Evolutionary conservation across 2,113 vertebrate species (phyloP), one percentile per base, ranked within the genome.

Genomic region (Argyrosomus japonicus): DNA sequence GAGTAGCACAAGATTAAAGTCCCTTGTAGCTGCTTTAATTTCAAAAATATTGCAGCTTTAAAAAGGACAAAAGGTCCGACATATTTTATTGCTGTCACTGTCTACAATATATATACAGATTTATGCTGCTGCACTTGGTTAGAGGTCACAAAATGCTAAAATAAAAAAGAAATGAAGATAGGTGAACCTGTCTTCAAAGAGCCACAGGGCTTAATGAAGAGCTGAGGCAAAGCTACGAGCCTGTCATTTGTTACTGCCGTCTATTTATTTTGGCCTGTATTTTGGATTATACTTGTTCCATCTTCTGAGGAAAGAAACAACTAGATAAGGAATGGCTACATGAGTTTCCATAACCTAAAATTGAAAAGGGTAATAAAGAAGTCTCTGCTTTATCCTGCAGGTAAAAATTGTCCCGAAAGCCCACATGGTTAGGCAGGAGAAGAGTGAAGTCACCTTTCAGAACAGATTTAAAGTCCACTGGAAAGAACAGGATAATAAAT

Each of bases 401-500:
- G 36, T 75, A 45, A 61, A 82, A 68, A 57, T 65, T 73, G 17
- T 13, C 32, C 7, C 6, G 68, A 71, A 60, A 68, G 71, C 25
- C 50, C 77, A 45, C 10, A 6, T 54, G 63, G 51, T 63, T 18
- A 71, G 54, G 17, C 60, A 32, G 50, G 45, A 72, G 36, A 79
- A 73, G 64, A 70, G 27, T 48, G 18, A 84, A 77, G 71, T 74
- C 17, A 12, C 54, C 67, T 87, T 61, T 79, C 48, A 4, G 17
- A 78, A 74, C 25, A 79, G 60, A 61, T 87, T 88, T 89, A 77
- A 81, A 85, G 79, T 87, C 67, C 21, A 43, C 21, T 23, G 47
- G 23, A 76, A 79, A 78, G 63, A 82, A 61, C 45, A 29, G 14
- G 67, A 53, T 82, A 78, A 90, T 88, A 89, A 87, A 78, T 70